Conservation (phyloP, 2,113 vertebrate species). For the Hypanus sabinus region DNA sequence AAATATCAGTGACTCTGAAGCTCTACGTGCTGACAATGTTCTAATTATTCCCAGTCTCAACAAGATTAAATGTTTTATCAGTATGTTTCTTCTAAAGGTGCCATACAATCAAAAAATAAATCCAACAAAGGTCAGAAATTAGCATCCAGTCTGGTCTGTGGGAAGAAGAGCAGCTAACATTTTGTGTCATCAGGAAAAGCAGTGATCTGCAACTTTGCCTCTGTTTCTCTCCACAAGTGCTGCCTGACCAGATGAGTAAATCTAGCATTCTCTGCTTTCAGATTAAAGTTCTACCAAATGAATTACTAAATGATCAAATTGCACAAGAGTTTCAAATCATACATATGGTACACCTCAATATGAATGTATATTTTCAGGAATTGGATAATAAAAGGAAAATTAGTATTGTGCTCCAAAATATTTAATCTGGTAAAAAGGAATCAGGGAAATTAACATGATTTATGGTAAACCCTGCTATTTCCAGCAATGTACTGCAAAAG, state of each 20-base stretch:
- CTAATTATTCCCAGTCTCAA: not conserved
- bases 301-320: not conserved
- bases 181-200: too few species aligned
- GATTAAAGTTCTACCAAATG: too few species aligned
- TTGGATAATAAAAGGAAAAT: not conserved
- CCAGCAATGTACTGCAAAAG: not conserved
- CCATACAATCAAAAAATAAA: not conserved
- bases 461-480: not conserved
- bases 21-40: not conserved
- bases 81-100: not conserved
- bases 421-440: not conserved
- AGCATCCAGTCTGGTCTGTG: too few species aligned
- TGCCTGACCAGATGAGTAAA: too few species aligned
- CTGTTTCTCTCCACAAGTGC: too few species aligned
- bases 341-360: not conserved
- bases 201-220: too few species aligned
- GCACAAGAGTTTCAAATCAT: not conserved
- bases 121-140: too few species aligned
- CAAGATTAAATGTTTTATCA: not conserved
- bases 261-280: too few species aligned
- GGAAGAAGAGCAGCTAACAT: too few species aligned
- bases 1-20: not conserved
- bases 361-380: not conserved
- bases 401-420: not conserved
- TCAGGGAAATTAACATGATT: not conserved